These are phyloP conservation scores for Agonopterix subpropinquella DNA, from an alignment of 2,888 invertebrate species.

Conservation along the genomic window DNA sequence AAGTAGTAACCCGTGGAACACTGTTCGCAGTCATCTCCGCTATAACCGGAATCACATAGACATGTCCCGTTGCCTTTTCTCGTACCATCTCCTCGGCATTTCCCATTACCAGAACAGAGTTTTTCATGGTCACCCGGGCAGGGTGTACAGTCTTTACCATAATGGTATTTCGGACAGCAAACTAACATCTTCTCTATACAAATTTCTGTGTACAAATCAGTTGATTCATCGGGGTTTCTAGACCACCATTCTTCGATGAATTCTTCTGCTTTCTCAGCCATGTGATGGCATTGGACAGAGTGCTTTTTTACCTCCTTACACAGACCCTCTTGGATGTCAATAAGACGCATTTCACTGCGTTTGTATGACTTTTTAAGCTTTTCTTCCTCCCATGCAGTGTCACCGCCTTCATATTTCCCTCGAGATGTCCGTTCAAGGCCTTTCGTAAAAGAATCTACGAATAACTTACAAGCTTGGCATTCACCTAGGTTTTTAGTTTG, in stretches of 20 bases:
- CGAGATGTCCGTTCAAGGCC: conserved; percentile 89
- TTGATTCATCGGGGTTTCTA: conserved; percentile 57
- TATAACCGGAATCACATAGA: conserved; percentile 88
- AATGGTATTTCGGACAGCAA: conserved; percentile 92
- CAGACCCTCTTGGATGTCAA: conserved; percentile 92
- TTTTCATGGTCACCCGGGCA: conserved; percentile 85
- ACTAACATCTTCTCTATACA: conserved; percentile 85
- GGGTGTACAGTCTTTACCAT: conserved; percentile 85
- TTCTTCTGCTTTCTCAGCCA: conserved; percentile 89
- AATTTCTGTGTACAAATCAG: conserved; percentile 75
- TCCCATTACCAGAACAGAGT: conserved; percentile 89
- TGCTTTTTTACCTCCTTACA: conserved; percentile 85
- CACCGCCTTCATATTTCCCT: conserved; percentile 92
- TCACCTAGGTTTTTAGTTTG: conserved; percentile 78
- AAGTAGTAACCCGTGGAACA: conserved; percentile 85
- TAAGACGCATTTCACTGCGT: conserved; percentile 90
- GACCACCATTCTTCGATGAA: conserved; percentile 94
- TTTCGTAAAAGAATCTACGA: conserved; percentile 85
- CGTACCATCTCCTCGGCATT: conserved; percentile 89
- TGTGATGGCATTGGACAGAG: conserved; percentile 86
- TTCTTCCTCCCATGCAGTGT: conserved; percentile 95
- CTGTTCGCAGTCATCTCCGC: conserved; percentile 84
- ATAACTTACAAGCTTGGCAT: conserved; percentile 85
- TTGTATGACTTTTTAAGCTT: conserved; percentile 88
- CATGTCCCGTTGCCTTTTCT: conserved; percentile 95